Conservation (phyloP, 2,797 vertebrate species). For the Enteromius paludinosus region DNA sequence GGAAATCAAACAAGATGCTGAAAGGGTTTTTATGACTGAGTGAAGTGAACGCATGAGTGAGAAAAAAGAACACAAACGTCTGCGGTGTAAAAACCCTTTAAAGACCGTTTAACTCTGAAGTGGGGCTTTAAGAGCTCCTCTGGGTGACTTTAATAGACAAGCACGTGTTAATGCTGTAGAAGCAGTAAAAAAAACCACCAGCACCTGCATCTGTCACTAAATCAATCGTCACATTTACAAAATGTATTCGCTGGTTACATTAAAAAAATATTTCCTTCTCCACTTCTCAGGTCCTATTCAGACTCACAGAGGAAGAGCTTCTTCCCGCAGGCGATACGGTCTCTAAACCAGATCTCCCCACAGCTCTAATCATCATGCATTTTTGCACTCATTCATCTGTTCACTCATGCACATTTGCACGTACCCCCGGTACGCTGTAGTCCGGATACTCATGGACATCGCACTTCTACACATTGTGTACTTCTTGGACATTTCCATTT, state of each 20-base stretch:
- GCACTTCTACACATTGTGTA: too few species aligned
- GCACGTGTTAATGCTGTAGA: conserved; percentile 69
- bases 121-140: conserved; percentile 41
- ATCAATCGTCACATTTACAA: neutral
- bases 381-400: too few species aligned
- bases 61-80: neutral
- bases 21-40: conserved; percentile 37
- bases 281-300: neutral
- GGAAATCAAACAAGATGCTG: neutral
- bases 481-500: too few species aligned
- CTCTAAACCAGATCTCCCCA: too few species aligned
- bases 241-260: neutral
- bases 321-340: too few species aligned
- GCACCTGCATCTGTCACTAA: neutral
- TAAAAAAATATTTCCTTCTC: neutral
- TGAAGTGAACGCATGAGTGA: conserved; percentile 7
- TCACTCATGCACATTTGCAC: too few species aligned
- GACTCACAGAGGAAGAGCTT: neutral
- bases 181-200: conserved; percentile 67
- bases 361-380: too few species aligned
- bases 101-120: conserved; percentile 58
- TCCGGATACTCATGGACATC: too few species aligned
- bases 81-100: conserved; percentile 55
- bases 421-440: too few species aligned
- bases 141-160: conserved; percentile 24